Evolutionary conservation across 2,888 invertebrate genomes (phyloP), one percentile per base, ranked within the genome.

Genomic region (Acholoe squamosa): DNA sequence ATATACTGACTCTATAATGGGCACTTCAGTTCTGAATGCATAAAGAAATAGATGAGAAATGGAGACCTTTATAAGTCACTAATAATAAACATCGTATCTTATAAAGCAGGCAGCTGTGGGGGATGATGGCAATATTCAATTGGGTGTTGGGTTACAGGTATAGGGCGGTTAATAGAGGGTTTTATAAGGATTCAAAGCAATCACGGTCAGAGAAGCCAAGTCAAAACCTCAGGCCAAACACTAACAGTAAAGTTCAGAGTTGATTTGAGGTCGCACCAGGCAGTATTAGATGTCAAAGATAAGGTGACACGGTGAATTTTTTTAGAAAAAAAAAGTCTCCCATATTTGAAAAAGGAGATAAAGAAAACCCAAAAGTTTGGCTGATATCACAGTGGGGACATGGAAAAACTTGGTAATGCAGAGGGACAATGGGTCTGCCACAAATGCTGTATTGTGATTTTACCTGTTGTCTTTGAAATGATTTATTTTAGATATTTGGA

Each of bases 211-310:
- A 3, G n/a, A n/a, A 61, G 61, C 61, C 61, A 61, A 61, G 61
- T 61, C 28, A 71, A 28, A 67, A 28, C 28, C 28, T 5, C n/a
- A 28, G 71, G 71, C n/a, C 71, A 71, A 71, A 71, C 14, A n/a
- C 43, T 43, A 61, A 61, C 61, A 71, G 71, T 71, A 28, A 28
- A 28, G 71, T 71, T 71, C 71, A 28, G 31, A 71, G 71, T 28
- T 71, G 71, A 71, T 25, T 28, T 28, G 14, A 71, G 71, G 71
- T 71, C 71, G 25, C 71, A 61, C 61, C 3, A 61, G 61, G 61
- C n/a, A 19, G n/a, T 61, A 61, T 61, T 61, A 61, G 61, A 61
- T 61, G 61, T 61, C 61, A 61, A n/a, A 61, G 61, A 61, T 61
- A 61, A n/a, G 3, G n/a, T n/a, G 14, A 19, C n/a, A n/a, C 19